Conservation (phyloP, 2,888 invertebrate genomes). For the Drosophila anomelani region DNA sequence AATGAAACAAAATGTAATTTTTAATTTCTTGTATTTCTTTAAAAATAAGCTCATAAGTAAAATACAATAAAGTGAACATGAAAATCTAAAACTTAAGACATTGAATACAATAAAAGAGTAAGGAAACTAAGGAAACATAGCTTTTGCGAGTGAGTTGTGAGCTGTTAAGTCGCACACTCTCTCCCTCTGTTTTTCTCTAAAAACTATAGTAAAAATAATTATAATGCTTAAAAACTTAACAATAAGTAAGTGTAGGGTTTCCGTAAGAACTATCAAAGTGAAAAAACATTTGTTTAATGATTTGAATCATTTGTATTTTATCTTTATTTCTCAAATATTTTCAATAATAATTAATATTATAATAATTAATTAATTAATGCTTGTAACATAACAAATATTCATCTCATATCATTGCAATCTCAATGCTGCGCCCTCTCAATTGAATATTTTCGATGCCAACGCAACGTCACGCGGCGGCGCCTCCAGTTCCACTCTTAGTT, state of each 20-base stretch:
- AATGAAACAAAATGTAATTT: neutral
- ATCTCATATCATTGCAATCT: conserved; percentile 64
- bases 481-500: conserved; percentile 27
- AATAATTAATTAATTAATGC: conserved; percentile 82
- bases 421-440: conserved; percentile 55
- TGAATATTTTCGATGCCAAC: conserved; percentile 47
- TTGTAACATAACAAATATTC: conserved; percentile 82
- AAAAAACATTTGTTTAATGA: conserved; percentile 65
- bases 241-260: conserved; percentile 15
- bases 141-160: neutral
- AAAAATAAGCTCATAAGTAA: conserved; percentile 46
- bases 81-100: conserved; percentile 9
- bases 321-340: conserved; percentile 81
- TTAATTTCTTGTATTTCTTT: conserved; percentile 20
- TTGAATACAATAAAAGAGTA: conserved; percentile 12
- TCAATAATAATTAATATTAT: conserved; percentile 81
- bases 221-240: conserved; percentile 19
- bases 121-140: conserved; percentile 12
- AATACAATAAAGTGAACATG: conserved; percentile 10
- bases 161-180: conserved; percentile 4
- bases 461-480: conserved; percentile 35
- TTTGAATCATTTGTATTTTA: conserved; percentile 74
- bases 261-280: neutral
- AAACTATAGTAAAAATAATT: conserved; percentile 1
- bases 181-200: neutral